A percentile compares a stretch with the other conserved stretches of the same genome.
phyloP scores from a whole-genome alignment of 2,797 vertebrate species.

The Ceyx erithaca region DNA sequence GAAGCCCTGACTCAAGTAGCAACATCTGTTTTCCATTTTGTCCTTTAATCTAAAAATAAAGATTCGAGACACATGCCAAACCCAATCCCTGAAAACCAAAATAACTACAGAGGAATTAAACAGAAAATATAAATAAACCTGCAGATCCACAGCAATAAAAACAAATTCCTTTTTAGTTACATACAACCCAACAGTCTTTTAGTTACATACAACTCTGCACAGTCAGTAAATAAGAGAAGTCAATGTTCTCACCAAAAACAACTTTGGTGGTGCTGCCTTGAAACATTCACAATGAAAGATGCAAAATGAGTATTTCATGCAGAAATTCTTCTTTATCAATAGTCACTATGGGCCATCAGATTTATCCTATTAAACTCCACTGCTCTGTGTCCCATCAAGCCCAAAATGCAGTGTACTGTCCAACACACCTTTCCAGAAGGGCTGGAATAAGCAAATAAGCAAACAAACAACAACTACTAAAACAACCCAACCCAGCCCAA shows the following conservation, averaged over 20 bases:
- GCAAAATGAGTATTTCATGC: background rate
- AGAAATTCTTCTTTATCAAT: background rate
- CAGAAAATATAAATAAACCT: constrained; percentile 72
- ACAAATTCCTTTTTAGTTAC: constrained; percentile 54
- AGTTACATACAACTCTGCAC: constrained; percentile 27
- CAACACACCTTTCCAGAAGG: constrained; percentile 38
- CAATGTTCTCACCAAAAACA: constrained; percentile 31
- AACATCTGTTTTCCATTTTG: constrained; percentile 72
- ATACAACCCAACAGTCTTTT: constrained; percentile 30
- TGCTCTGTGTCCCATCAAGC: background rate
- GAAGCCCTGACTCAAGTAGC: background rate
- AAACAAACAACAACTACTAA: background rate
- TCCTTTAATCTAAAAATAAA: constrained; percentile 71
- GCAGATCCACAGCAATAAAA: constrained; percentile 50
- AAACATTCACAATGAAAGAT: background rate
- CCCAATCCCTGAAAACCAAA: constrained; percentile 68
- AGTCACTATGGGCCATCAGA: background rate
- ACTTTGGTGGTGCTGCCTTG: background rate
- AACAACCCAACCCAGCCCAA: background rate
- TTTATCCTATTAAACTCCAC: background rate
- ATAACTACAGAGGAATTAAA: constrained; percentile 59
- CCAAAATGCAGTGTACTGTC: background rate
- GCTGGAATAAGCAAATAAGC: background rate
- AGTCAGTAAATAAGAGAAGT: constrained; percentile 40
- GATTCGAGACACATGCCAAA: constrained; percentile 43